Conservation (phyloP, 2,888 invertebrate species). For the Euplagia quadripunctaria region DNA sequence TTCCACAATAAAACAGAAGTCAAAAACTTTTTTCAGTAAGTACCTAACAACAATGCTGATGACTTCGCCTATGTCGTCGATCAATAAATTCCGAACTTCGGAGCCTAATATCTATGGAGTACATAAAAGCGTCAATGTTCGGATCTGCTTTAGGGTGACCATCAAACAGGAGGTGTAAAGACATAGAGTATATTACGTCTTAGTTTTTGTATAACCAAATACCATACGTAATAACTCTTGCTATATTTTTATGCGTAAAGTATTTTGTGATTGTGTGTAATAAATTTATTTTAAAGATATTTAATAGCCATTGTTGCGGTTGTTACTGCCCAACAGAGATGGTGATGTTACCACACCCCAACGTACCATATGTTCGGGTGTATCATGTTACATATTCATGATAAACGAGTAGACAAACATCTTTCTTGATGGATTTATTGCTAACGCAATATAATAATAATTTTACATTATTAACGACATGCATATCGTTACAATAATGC, state of each 20-base stretch:
- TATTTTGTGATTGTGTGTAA: not conserved
- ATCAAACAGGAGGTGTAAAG: not conserved
- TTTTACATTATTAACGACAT: no score
- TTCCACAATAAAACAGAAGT: slow-evolving; percentile 32
- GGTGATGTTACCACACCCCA: no score
- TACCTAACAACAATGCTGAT: slow-evolving; percentile 43
- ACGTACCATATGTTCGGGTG: no score
- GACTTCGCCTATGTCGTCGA: slow-evolving; percentile 37
- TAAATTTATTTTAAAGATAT: no score
- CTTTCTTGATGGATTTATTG: no score
- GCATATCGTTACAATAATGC: no score
- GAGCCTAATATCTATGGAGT: slow-evolving; percentile 48
- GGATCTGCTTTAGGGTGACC: slow-evolving; percentile 32
- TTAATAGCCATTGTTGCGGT: no score
- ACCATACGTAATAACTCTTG: not conserved
- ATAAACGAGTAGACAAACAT: no score
- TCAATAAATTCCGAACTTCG: slow-evolving; percentile 54
- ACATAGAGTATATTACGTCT: not conserved
- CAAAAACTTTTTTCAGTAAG: slow-evolving; percentile 30
- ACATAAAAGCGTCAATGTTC: slow-evolving; percentile 45
- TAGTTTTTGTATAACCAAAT: no score
- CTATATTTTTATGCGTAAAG: not conserved
- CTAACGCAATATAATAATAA: no score
- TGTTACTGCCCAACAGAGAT: no score
- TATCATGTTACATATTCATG: no score